Evolutionary conservation across 2,113 vertebrate genomes (phyloP).

Genomic region (Oryzias melastigma): DNA sequence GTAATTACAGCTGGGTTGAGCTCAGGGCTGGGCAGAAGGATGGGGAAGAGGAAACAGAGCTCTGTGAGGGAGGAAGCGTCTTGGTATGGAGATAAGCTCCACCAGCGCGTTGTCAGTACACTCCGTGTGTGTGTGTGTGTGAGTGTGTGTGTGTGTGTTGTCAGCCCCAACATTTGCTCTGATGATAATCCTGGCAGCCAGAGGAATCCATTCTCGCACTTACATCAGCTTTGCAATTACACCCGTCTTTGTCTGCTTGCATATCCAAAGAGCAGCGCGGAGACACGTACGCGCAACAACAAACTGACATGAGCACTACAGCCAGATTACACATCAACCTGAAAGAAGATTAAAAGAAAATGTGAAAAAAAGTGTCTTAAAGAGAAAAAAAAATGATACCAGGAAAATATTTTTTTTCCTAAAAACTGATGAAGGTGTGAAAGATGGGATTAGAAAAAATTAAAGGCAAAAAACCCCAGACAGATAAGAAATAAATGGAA

Average conservation of each 20-base stretch:
- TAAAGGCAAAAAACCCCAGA: slow-evolving; percentile 35
- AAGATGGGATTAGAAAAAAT: slow-evolving; percentile 27
- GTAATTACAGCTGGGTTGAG: slow-evolving; percentile 75
- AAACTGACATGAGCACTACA: slow-evolving; percentile 22
- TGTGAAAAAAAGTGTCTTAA: slow-evolving; percentile 29
- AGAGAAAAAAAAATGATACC: slow-evolving; percentile 18
- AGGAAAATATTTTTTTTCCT: slow-evolving; percentile 22
- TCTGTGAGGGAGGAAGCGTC: slow-evolving; percentile 70
- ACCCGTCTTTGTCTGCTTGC: slow-evolving; percentile 57
- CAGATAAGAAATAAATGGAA: slow-evolving; percentile 20
- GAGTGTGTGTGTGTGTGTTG: slow-evolving; percentile 39
- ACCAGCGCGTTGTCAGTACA: slow-evolving; percentile 63
- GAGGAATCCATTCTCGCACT: slow-evolving; percentile 64
- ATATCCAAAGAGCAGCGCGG: slow-evolving; percentile 51
- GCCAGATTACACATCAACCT: slow-evolving; percentile 41
- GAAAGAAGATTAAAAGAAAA: slow-evolving; percentile 14
- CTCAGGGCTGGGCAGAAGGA: slow-evolving; percentile 69
- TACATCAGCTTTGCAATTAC: slow-evolving; percentile 72
- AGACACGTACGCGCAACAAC: slow-evolving; percentile 38
- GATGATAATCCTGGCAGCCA: slow-evolving; percentile 72
- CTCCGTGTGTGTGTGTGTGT: slow-evolving; percentile 39
- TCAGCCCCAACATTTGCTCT: slow-evolving; percentile 69
- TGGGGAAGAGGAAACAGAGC: slow-evolving; percentile 71
- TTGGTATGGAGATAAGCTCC: slow-evolving; percentile 75
- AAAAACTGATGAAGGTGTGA: slow-evolving; percentile 26